Evolutionary conservation across 2,888 invertebrate genomes (phyloP).

Genomic region (Pyrrhosoma nymphula): DNA sequence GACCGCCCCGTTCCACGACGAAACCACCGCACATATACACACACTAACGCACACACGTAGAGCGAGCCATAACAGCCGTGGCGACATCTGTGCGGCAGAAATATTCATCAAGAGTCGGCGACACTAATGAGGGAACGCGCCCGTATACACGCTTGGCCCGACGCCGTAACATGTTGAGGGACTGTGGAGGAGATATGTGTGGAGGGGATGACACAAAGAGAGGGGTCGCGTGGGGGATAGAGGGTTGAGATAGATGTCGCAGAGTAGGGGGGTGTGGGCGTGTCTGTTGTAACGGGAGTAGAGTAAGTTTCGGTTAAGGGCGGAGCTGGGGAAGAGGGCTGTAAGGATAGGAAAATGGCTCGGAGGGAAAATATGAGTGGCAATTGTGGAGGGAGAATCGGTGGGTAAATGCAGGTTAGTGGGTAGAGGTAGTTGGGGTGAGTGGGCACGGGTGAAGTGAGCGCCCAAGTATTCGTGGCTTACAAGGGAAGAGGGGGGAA

Average conservation of each 20-base stretch:
- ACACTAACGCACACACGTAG: background rate
- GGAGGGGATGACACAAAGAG: background rate
- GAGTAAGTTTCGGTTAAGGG: background rate
- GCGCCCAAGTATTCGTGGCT: background rate
- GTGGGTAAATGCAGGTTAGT: background rate
- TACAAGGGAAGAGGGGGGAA: background rate
- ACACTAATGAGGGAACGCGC: conserved; percentile 65
- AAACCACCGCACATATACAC: conserved; percentile 9
- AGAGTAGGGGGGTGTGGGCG: background rate
- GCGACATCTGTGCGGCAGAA: conserved; percentile 67
- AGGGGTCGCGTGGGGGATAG: background rate
- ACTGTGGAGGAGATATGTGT: background rate
- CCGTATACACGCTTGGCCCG: conserved; percentile 60
- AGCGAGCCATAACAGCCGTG: conserved; percentile 61
- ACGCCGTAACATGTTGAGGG: background rate
- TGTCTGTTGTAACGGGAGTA: background rate
- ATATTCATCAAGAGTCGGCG: conserved; percentile 66
- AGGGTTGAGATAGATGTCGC: background rate
- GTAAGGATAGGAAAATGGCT: background rate
- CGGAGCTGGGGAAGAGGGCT: background rate
- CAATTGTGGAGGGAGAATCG: background rate
- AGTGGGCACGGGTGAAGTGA: background rate
- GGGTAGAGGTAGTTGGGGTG: background rate
- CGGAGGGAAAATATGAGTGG: background rate
- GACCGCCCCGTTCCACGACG: background rate